A percentile compares a stretch with the other conserved stretches of the same genome.
phyloP scores from a whole-genome alignment of 1,140 invertebrate species.

The Pomacea maculata region DNA sequence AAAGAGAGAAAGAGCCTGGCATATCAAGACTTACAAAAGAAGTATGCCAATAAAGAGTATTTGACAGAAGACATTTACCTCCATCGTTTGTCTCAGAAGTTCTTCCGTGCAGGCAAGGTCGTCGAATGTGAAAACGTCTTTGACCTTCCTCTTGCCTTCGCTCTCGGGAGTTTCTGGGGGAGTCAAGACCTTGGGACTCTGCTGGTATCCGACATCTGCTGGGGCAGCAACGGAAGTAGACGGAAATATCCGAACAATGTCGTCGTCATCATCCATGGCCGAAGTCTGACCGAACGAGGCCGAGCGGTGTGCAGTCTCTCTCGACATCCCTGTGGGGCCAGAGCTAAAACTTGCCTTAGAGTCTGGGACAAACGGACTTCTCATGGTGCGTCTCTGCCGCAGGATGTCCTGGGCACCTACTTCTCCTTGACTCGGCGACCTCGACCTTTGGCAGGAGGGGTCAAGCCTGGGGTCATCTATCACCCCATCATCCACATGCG shows the following conservation, averaged over 20 bases:
- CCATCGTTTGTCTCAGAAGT: not conserved
- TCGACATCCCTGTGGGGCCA: not conserved
- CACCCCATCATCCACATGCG: too few relatives aligned
- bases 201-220: not conserved
- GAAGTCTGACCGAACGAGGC: conserved; percentile 1
- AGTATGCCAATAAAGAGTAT: too few relatives aligned
- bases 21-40: too few relatives aligned
- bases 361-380: not conserved
- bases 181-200: conserved; percentile 9
- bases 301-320: not conserved
- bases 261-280: not conserved
- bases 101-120: conserved; percentile 14
- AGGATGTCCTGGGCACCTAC: not conserved
- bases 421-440: not conserved
- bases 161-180: conserved; percentile 17
- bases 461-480: too few relatives aligned
- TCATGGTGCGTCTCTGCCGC: not conserved
- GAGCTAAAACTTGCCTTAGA: too few relatives aligned
- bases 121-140: conserved; percentile 18
- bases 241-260: conserved; percentile 9
- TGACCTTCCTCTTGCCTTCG: conserved; percentile 15
- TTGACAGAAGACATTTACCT: not conserved
- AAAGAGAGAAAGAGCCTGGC: too few relatives aligned
- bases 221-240: not conserved
- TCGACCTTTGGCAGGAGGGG: not conserved